A percentile compares a stretch with the other conserved stretches of the same genome.
Evolutionary conservation across 1,140 invertebrate genomes (phyloP).

Genomic region (Scaptomyza montana): DNA sequence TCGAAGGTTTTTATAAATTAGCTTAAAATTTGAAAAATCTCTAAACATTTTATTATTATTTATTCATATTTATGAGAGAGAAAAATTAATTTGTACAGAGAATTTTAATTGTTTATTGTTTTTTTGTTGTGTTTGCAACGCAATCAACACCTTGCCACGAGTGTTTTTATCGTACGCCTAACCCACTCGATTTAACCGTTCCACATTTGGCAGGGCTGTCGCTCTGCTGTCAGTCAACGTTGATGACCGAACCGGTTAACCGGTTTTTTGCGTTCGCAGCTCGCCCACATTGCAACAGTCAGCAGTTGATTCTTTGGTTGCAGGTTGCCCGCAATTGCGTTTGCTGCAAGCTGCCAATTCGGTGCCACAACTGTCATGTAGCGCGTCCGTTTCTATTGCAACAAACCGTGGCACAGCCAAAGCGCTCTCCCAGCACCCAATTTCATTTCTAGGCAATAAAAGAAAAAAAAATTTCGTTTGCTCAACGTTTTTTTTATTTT

Average conservation of each 20-base stretch:
- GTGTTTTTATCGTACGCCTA: neutral
- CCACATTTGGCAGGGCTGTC: conserved; percentile 1
- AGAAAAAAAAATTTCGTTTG: conserved; percentile 15
- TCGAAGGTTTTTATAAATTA: too few species aligned
- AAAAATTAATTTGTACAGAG: too few species aligned
- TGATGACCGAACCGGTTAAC: conserved; percentile 37
- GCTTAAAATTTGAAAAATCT: too few species aligned
- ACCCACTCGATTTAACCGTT: too few species aligned
- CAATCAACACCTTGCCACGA: neutral
- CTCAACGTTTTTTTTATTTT: neutral
- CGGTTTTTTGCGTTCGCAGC: conserved; percentile 23
- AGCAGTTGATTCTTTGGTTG: conserved; percentile 12
- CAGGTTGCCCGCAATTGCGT: conserved; percentile 44
- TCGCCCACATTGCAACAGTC: conserved; percentile 36
- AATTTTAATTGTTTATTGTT: neutral
- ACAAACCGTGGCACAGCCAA: conserved; percentile 41
- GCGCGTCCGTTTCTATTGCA: conserved; percentile 76
- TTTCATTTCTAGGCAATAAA: conserved; percentile 36
- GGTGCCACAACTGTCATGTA: conserved; percentile 77
- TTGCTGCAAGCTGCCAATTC: conserved; percentile 67
- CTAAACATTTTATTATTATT: too few species aligned
- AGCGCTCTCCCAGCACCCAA: neutral
- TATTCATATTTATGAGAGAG: too few species aligned
- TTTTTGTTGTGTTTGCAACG: neutral
- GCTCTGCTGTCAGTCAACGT: conserved; percentile 14